These are phyloP conservation scores for Aricia agestis DNA, from an alignment of 1,140 invertebrate genomes.

Conservation along the genomic window DNA sequence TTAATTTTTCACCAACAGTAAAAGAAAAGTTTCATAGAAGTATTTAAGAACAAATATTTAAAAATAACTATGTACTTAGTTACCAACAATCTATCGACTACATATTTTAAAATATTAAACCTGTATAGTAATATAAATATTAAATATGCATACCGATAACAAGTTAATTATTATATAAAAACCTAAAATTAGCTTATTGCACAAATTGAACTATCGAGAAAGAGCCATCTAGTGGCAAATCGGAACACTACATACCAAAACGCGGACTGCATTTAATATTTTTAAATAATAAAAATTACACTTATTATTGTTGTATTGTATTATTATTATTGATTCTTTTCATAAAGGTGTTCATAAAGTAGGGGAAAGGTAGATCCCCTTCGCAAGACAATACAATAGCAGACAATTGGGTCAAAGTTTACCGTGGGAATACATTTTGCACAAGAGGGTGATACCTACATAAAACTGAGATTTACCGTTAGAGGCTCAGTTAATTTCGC, in stretches of 20 bases:
- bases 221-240: neutral
- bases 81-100: too few relatives aligned
- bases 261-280: neutral
- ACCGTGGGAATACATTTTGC: slow-evolving; percentile 49
- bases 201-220: neutral
- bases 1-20: too few relatives aligned
- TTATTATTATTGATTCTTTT: neutral
- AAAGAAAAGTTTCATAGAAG: too few relatives aligned
- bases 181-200: too few relatives aligned
- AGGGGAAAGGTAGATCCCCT: neutral
- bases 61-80: too few relatives aligned
- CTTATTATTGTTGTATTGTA: too few relatives aligned
- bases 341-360: slow-evolving; percentile 17
- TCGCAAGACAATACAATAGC: slow-evolving; percentile 48
- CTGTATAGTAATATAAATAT: too few relatives aligned
- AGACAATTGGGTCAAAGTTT: slow-evolving; percentile 63
- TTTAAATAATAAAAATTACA: neutral
- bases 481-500: slow-evolving; percentile 53
- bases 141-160: too few relatives aligned
- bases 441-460: slow-evolving; percentile 56
- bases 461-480: slow-evolving; percentile 44
- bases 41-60: too few relatives aligned
- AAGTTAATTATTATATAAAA: too few relatives aligned
- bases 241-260: neutral
- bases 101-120: too few relatives aligned